Conservation (phyloP, 92 coral and sea anemone species). For the Parazoanthus atlanticus region DNA sequence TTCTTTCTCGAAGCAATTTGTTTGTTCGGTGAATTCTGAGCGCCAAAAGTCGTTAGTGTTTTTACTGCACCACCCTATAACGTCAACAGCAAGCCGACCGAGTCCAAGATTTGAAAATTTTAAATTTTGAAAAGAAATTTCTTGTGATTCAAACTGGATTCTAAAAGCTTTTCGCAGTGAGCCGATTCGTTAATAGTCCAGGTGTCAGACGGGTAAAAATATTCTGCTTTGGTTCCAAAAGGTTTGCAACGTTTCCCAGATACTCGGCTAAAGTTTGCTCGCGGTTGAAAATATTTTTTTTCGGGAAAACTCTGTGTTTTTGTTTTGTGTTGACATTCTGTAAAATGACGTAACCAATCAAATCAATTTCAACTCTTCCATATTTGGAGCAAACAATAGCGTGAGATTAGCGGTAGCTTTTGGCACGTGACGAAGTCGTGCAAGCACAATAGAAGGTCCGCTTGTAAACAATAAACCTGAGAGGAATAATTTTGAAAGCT, state of each 20-base stretch:
- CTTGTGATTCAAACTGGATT: background rate
- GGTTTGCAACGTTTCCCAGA: constrained; percentile 29
- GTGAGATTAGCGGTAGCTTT: constrained; percentile 39
- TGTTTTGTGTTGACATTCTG: constrained; percentile 98
- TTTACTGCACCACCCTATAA: constrained; percentile 51
- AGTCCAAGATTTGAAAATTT: constrained; percentile 4
- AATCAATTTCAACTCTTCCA: constrained; percentile 65
- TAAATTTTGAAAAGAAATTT: background rate
- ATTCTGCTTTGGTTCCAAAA: background rate
- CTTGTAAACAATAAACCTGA: constrained; percentile 22
- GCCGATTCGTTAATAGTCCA: background rate
- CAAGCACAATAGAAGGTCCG: background rate
- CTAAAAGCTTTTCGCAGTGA: background rate
- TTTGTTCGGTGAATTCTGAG: constrained; percentile 25
- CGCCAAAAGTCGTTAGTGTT: constrained; percentile 47
- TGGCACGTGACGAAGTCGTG: constrained; percentile 42
- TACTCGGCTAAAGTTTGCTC: constrained; percentile 28
- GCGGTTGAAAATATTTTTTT: constrained; percentile 49
- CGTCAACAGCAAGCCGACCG: constrained; percentile 36
- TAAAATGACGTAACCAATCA: constrained; percentile 88
- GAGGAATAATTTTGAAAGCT: constrained; percentile 7
- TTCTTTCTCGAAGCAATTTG: background rate
- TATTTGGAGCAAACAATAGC: constrained; percentile 64
- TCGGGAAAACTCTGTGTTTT: constrained; percentile 92
- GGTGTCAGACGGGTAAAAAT: background rate